Conservation (phyloP, 2,797 vertebrate species). For the Chiloscyllium punctatum region DNA sequence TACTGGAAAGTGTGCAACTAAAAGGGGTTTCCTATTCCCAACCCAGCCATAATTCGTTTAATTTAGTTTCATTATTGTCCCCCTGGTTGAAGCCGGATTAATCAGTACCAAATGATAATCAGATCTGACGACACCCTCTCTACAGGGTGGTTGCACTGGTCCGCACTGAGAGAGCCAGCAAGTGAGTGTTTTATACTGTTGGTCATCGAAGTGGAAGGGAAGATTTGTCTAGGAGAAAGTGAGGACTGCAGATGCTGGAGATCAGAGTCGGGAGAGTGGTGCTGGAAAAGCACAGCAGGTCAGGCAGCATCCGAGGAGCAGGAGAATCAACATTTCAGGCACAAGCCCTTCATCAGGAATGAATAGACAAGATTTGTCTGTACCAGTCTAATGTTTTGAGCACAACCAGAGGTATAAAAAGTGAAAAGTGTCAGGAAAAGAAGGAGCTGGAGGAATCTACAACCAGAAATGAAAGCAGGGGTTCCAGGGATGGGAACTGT, state of each 20-base stretch:
- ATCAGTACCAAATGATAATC: background rate
- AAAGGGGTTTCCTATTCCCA: background rate
- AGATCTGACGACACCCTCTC: background rate
- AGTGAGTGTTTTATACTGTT: background rate
- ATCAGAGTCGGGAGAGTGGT: no score
- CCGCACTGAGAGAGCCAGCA: background rate
- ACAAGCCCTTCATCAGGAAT: no score
- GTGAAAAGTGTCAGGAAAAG: background rate
- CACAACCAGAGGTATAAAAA: background rate
- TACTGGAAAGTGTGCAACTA: background rate
- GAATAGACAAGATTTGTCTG: background rate
- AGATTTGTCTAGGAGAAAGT: no score
- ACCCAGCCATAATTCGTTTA: background rate
- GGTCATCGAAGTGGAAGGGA: background rate
- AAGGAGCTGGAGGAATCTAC: background rate
- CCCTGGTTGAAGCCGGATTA: background rate
- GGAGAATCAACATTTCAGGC: no score
- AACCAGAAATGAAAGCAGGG: background rate
- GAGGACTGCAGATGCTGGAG: no score
- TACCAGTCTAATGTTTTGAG: background rate
- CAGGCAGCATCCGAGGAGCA: no score
- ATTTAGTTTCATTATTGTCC: background rate
- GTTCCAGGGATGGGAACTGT: background rate
- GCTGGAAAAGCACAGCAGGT: no score
- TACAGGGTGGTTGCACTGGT: background rate